Conservation (phyloP, 2,888 invertebrate genomes). For the Nezara viridula region DNA sequence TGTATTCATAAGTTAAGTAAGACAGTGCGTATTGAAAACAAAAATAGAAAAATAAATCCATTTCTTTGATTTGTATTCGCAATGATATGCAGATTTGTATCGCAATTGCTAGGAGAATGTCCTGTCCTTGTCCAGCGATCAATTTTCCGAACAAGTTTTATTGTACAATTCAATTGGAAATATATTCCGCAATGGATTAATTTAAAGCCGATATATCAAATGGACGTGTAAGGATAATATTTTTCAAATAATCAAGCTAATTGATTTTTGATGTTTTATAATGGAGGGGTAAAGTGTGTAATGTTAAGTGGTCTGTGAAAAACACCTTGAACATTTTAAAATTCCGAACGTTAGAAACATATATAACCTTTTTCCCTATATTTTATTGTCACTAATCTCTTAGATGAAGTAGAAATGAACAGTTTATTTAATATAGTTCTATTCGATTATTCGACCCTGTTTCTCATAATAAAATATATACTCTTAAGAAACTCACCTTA, state of each 20-base stretch:
- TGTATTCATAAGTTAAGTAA: neutral
- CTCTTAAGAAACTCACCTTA: neutral
- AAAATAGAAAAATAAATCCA: neutral
- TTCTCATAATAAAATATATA: no score
- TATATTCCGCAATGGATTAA: neutral
- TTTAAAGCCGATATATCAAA: neutral
- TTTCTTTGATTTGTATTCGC: neutral
- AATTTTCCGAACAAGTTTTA: constrained; percentile 6
- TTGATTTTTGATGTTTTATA: neutral
- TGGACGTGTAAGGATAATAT: neutral
- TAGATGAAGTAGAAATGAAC: no score
- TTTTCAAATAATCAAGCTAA: neutral
- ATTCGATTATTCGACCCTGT: no score
- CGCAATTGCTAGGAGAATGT: neutral
- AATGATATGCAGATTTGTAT: neutral
- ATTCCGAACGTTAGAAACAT: no score
- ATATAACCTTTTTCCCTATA: no score
- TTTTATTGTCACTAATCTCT: no score
- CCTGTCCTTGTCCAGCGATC: neutral
- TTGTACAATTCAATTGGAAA: neutral
- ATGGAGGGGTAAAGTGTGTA: neutral
- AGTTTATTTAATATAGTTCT: no score
- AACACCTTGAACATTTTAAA: no score
- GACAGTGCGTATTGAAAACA: neutral
- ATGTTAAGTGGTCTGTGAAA: no score